Base-by-base conservation (phyloP, 2,113 vertebrate species). In the Bubo bubo region DNA sequence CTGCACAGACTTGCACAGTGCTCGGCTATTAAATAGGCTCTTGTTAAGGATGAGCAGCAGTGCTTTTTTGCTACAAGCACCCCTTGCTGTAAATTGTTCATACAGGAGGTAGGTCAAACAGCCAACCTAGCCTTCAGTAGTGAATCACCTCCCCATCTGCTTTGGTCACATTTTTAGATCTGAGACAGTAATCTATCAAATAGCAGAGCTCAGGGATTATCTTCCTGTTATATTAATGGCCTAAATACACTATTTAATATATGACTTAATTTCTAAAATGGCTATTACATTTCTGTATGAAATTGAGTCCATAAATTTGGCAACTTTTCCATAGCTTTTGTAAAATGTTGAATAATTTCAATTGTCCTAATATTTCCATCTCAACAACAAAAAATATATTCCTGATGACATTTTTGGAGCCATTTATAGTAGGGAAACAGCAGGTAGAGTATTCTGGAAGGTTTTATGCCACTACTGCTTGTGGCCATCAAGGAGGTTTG, bases 191-290 rank as follows among this genome's bases (percentile, higher is more conserved):
- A 81, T 92, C 86, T 95, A 55, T 89, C 86, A 55, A 34, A 91
- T 7, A 76, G 95, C 77, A 85, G 74, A 94, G 86, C 86, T 91
- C 82, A 86, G 53, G 83, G 84, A 82, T 87, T 73, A 53, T 28
- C 77, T 83, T 68, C 43, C 34, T 41, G 24, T 67, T 64, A 53
- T 55, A 21, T n/a, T 81, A 59, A 75, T 20, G 9, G 58, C 37
- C 68, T 82, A 49, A 34, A 34, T 34, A 47, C 30, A 60, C 22
- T 6, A 72, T 58, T 71, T 34, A 41, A 35, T 49, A 27, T 35
- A 35, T 21, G 45, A 28, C 7, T 24, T 73, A 32, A 63, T 52
- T 80, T n/a, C 84, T 63, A 13, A 16, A 80, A 82, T 90, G 70
- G 30, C 26, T 89, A 8, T 49, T 53, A 43, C 39, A 26, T 67